Conservation (phyloP, 2,797 vertebrate genomes). For the Malurus splendens region DNA sequence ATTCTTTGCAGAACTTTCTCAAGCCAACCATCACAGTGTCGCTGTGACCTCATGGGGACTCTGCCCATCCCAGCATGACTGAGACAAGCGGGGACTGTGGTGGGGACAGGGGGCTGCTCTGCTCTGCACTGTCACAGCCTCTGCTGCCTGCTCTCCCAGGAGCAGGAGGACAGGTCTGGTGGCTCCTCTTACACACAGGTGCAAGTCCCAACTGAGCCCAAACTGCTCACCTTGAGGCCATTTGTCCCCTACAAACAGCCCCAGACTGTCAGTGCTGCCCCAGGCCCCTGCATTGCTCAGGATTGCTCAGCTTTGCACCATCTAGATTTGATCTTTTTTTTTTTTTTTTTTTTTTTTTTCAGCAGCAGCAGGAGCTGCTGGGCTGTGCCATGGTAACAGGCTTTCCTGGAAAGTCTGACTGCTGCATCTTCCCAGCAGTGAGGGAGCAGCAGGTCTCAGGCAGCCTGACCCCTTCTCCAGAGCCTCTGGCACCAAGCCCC, state of each 20-base stretch:
- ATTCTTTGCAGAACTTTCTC: not conserved
- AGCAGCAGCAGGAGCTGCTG: not conserved
- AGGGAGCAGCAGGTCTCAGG: not conserved
- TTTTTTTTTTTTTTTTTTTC: not conserved
- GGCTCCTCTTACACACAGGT: not conserved
- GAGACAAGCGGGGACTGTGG: fast-evolving
- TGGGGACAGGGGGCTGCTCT: not conserved
- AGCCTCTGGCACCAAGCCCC: fast-evolving
- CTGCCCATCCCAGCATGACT: not conserved
- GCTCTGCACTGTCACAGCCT: not conserved
- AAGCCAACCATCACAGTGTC: fast-evolving
- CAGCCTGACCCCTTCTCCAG: not conserved
- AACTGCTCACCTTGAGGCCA: not conserved
- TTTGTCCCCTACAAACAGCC: not conserved
- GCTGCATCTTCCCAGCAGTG: not conserved
- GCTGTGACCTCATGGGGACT: fast-evolving
- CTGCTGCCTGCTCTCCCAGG: not conserved
- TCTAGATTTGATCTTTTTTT: not conserved
- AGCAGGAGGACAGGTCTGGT: not conserved
- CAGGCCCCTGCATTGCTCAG: not conserved
- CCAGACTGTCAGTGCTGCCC: not conserved
- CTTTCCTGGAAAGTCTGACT: not conserved
- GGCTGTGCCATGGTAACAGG: not conserved
- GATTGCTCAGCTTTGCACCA: not conserved
- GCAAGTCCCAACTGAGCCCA: not conserved